Base-by-base conservation (phyloP, 2,797 vertebrate species). In the Betta splendens region DNA sequence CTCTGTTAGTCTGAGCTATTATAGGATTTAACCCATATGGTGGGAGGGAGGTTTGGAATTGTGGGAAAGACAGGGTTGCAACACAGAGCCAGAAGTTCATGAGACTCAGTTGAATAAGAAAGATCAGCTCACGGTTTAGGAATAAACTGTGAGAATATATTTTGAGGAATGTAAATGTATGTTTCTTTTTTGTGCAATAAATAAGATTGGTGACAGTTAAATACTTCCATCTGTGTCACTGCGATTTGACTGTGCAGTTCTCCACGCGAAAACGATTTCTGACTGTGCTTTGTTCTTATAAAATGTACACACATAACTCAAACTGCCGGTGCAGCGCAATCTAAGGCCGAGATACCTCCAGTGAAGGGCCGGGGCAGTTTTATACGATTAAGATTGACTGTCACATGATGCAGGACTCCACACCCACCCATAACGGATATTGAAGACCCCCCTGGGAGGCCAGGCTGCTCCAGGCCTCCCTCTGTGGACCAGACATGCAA, bases 331-430 rank as follows among this genome's bases (percentile, higher is more conserved):
- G 64, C 71, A 58, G 60, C 48, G 50, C 21, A 65, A 54, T 60
- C 71, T 60, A 80, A 80, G 67, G 69, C 40, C 38, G 13, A 38
- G 56, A 46, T 73, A 59, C 79, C 73, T 81, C 83, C 62, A 83
- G 31, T 70, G 71, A 73, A 20, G 45, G 61, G 36, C 51, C 1
- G 10, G 71, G 81, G 79, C 79, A 83, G 71, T 61, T 85, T 89
- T 80, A 87, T 86, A 81, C 85, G 85, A 92, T 90, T 89, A 85
- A 85, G 86, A 91, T 77, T 88, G 84, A 90, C 86, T 81, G 79
- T 74, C 69, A 76, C 70, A 72, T 39, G 55, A 72, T 23, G 22
- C 58, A 66, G 66, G 65, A 51, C 65, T 83, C 69, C 75, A 84
- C 77, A 81, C 73, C 60, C 75, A 69, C 68, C 69, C 51, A 70